Base-by-base conservation (phyloP, 2,113 vertebrate species). In the Tragelaphus strepsiceros region DNA sequence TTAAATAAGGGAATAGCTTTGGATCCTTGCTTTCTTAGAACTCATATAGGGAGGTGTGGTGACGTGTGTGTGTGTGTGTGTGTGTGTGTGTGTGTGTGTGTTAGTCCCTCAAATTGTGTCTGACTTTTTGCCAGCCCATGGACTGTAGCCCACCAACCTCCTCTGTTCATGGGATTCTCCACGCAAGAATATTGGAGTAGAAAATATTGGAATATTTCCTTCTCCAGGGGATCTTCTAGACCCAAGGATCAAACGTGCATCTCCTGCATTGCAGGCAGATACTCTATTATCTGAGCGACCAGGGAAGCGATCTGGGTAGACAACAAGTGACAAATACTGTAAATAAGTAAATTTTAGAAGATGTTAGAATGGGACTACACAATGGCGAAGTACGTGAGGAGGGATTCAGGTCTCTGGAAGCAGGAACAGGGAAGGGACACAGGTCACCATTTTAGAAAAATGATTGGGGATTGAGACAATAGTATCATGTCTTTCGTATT, bases 181-280 rank as follows among this genome's bases (percentile, higher is more conserved):
- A 77, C 22, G 35, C 71, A 77, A 77, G 71, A 77, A 77, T 77
- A 43, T 26, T 43, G 22, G 22, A 77, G 35, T 71, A 71, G 67
- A 71, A 71, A 71, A 71, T 22, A 71, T 71, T 71, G 71, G 12
- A 39, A 13, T 43, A 77, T 7, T 77, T 77, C 71, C 71, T 77
- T 43, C 35, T 77, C 22, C 35, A 43, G 71, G 71, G 71, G 22
- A 14, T 77, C 11, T 77, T 77, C 21, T 11, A 39, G 35, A 77
- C 21, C 22, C 3, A 43, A 14, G 35, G 71, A 26, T 77, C 71
- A 77, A 77, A 43, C 3, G 0, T 43, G 35, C 71, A 43, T 43
- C 12, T 26, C 22, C 22, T 26, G 39, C 35, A 77, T 14, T 77
- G 35, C 35, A 77, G 71, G 71, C 0, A 0, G 35, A 26, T 43